Evolutionary conservation across 2,113 vertebrate genomes (phyloP).

Genomic region (Psilopsiagon aymara): DNA sequence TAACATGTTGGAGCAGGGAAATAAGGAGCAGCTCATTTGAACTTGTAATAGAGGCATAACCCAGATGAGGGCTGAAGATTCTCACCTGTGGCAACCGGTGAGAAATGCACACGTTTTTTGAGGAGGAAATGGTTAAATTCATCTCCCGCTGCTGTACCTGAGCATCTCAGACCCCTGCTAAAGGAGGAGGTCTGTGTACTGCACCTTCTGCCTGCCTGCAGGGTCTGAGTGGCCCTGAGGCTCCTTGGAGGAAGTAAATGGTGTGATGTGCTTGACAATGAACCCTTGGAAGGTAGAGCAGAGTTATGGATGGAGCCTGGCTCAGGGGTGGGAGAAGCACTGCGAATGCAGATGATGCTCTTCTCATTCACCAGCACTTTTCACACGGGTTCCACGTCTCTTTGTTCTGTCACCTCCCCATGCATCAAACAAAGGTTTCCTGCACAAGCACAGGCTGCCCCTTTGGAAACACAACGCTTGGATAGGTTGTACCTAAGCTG

Average conservation of each 20-base stretch:
- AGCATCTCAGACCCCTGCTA: not conserved
- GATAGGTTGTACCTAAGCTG: not conserved
- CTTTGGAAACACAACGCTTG: not conserved
- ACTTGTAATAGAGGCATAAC: fast-evolving
- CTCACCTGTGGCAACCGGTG: not conserved
- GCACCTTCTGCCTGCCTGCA: not conserved
- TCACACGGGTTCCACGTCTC: not conserved
- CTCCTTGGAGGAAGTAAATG: not conserved
- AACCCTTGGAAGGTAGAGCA: not conserved
- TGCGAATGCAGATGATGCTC: not conserved
- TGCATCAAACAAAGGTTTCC: not conserved
- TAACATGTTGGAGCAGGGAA: not conserved
- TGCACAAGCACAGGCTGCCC: not conserved
- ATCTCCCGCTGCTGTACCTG: not conserved
- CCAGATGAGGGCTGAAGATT: not conserved
- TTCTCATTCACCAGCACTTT: not conserved
- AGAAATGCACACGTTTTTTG: not conserved
- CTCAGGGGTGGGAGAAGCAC: not conserved
- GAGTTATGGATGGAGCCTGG: not conserved
- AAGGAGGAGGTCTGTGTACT: not conserved
- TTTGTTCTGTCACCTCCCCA: not conserved
- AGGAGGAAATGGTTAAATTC: not conserved
- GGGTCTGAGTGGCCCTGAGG: not conserved
- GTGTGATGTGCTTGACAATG: not conserved
- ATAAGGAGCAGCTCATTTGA: not conserved